Conservation (phyloP, 2,888 invertebrate species). For the Alsophila aescularia region DNA sequence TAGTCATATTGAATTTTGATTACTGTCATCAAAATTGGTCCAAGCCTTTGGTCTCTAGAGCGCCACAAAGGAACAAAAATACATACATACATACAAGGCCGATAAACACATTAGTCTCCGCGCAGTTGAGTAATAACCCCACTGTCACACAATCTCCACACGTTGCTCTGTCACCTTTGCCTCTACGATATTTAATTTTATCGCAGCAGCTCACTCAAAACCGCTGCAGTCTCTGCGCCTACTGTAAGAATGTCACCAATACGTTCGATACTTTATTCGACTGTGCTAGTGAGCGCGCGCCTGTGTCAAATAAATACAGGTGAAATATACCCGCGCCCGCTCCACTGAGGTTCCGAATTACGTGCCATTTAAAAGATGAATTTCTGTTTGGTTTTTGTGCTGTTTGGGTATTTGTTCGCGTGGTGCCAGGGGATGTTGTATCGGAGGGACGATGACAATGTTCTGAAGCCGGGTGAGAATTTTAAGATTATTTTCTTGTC, state of each 20-base stretch:
- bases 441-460: slow-evolving; percentile 71
- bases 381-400: slow-evolving; percentile 75
- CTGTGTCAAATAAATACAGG: slow-evolving; percentile 79
- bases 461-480: slow-evolving; percentile 75
- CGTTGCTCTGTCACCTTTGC: too few species aligned
- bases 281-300: slow-evolving; percentile 68
- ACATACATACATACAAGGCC: too few species aligned
- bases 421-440: slow-evolving; percentile 74
- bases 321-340: slow-evolving; percentile 72
- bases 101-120: too few species aligned
- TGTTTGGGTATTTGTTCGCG: slow-evolving; percentile 70
- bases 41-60: too few species aligned
- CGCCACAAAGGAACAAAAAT: too few species aligned
- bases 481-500: slow-evolving; percentile 28
- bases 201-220: slow-evolving; percentile 11
- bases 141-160: too few species aligned
- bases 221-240: slow-evolving; percentile 11
- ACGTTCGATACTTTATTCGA: slow-evolving; percentile 79
- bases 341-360: slow-evolving; percentile 68
- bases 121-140: too few species aligned
- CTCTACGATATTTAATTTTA: not conserved
- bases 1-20: too few species aligned
- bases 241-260: slow-evolving; percentile 72
- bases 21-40: too few species aligned
- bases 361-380: slow-evolving; percentile 76